Evolutionary conservation across 2,113 vertebrate species (phyloP).

Genomic region (Pyxicephalus adspersus): DNA sequence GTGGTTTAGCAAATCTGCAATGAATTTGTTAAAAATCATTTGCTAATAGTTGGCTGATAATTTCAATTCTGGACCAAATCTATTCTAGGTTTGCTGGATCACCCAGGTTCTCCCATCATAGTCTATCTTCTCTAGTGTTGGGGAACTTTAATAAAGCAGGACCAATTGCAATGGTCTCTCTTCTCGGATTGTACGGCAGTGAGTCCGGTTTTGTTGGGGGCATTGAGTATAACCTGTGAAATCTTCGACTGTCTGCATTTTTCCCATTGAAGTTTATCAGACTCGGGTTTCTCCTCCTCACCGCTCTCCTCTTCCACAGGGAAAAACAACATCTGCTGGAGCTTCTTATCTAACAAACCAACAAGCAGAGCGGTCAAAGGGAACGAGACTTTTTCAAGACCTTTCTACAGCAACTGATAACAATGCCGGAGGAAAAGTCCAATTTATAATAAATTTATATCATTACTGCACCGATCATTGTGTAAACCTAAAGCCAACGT

Average conservation of each 20-base stretch:
- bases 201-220: slow-evolving; percentile 40
- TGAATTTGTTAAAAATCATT: no score
- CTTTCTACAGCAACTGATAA: slow-evolving; percentile 2
- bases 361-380: not conserved
- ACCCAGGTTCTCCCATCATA: no score
- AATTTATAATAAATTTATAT: no score
- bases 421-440: not conserved
- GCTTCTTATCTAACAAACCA: not conserved
- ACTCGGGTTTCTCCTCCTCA: slow-evolving; percentile 65
- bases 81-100: no score
- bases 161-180: slow-evolving; percentile 3
- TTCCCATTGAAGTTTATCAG: slow-evolving; percentile 49
- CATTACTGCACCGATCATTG: no score
- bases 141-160: no score
- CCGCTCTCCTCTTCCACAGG: slow-evolving; percentile 17
- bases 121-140: no score
- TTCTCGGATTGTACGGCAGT: not conserved
- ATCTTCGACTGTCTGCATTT: slow-evolving; percentile 58
- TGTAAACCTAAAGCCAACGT: no score
- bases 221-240: slow-evolving; percentile 40
- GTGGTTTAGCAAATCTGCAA: no score
- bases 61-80: no score
- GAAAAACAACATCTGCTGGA: slow-evolving; percentile 14
- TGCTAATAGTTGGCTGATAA: no score
- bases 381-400: not conserved